These are phyloP conservation scores for Vultur gryphus DNA, from an alignment of 2,797 vertebrate species.

Conservation along the genomic window DNA sequence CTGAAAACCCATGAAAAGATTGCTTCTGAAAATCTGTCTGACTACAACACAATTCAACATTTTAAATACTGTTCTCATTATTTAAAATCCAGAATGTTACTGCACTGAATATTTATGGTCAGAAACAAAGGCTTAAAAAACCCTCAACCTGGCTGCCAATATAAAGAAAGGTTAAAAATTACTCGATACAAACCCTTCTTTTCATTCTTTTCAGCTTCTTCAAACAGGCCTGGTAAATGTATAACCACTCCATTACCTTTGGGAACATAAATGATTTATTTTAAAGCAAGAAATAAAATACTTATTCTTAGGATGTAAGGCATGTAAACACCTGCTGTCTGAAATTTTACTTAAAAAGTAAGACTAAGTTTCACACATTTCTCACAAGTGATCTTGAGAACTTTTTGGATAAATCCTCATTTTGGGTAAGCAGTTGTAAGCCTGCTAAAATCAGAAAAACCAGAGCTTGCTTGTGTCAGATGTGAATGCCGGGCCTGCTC, in stretches of 20 bases:
- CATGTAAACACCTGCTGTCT: neutral
- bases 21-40: neutral
- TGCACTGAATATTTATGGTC: neutral
- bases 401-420: neutral
- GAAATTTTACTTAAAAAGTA: neutral
- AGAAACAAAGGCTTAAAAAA: neutral
- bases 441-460: neutral
- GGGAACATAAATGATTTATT: slow-evolving; percentile 44
- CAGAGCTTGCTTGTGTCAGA: neutral
- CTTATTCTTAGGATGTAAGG: neutral
- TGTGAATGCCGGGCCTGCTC: neutral
- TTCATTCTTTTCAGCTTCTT: slow-evolving; percentile 98
- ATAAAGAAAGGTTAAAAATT: slow-evolving; percentile 11
- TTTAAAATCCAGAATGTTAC: neutral
- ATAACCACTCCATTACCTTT: slow-evolving; percentile 97
- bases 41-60: neutral
- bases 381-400: neutral
- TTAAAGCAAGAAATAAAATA: neutral
- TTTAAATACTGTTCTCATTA: neutral
- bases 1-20: neutral
- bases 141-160: neutral
- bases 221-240: slow-evolving; percentile 96
- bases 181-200: slow-evolving; percentile 87
- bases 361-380: neutral
- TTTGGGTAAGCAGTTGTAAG: neutral